phyloP scores from a whole-genome alignment of 1,140 invertebrate genomes.

The Heliconius congener region DNA sequence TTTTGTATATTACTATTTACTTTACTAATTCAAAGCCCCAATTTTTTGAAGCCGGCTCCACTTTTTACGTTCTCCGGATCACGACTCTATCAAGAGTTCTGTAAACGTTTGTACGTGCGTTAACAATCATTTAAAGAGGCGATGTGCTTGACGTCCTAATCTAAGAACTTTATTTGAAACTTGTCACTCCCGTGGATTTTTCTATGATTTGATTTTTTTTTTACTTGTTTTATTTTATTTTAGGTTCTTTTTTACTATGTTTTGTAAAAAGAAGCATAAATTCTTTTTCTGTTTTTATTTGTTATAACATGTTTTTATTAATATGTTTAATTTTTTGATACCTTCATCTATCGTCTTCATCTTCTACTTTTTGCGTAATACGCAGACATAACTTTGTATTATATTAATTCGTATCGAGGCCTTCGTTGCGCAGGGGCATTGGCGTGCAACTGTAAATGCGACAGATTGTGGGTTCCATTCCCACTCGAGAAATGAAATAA shows the following conservation, averaged over 20 bases:
- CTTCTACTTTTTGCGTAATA: no score
- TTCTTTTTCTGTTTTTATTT: no score
- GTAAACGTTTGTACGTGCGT: conserved; percentile 12
- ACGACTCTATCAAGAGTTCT: conserved; percentile 4
- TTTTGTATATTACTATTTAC: neutral
- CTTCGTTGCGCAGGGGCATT: no score
- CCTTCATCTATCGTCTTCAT: no score
- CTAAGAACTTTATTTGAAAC: conserved; percentile 8
- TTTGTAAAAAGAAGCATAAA: neutral
- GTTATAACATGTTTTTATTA: no score
- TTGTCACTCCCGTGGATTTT: neutral
- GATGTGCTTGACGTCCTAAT: conserved; percentile 12
- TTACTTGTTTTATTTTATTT: neutral
- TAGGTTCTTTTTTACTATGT: neutral
- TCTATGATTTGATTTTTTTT: neutral
- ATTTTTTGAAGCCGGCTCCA: neutral
- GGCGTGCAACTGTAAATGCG: no score
- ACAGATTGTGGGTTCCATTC: no score
- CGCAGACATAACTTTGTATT: no score
- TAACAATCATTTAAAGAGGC: conserved; percentile 5
- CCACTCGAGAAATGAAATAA: no score
- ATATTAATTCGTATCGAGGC: no score
- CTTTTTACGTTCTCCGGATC: neutral
- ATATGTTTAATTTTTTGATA: no score
- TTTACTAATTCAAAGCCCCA: neutral